These are phyloP conservation scores for Setophaga petechia DNA, from an alignment of 2,113 vertebrate species.

Conservation along the genomic window DNA sequence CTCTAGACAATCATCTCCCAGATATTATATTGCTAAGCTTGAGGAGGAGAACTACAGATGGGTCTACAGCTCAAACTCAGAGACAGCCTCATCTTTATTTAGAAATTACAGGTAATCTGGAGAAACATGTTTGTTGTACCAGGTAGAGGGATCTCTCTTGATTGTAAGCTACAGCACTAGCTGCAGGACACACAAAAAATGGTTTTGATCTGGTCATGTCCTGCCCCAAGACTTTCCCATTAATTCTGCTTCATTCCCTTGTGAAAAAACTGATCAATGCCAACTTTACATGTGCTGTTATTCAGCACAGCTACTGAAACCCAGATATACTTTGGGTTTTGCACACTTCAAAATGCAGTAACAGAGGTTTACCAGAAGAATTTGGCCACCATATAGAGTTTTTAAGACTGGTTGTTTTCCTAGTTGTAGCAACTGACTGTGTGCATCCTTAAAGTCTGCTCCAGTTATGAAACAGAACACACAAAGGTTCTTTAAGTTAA, in stretches of 20 bases:
- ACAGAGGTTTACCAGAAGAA: background rate
- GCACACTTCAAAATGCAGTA: background rate
- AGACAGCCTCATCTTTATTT: background rate
- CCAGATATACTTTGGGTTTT: background rate
- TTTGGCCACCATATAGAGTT: background rate
- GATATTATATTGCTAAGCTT: background rate
- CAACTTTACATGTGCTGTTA: background rate
- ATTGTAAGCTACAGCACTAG: background rate
- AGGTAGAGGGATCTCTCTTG: background rate
- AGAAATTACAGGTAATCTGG: background rate
- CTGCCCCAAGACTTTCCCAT: background rate
- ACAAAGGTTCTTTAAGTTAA: slow-evolving; percentile 18
- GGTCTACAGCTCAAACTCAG: background rate
- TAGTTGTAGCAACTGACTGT: background rate
- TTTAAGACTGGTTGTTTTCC: background rate
- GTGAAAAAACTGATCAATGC: background rate
- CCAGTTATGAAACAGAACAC: background rate
- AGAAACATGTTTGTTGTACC: background rate
- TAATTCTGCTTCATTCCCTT: background rate
- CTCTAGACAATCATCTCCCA: background rate
- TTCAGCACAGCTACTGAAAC: background rate
- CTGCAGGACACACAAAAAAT: background rate
- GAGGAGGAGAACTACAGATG: background rate
- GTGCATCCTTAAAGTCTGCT: background rate
- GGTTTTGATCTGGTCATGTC: background rate